These are phyloP conservation scores for Acanthosoma haemorrhoidale DNA, from an alignment of 2,888 invertebrate genomes.

Conservation along the genomic window DNA sequence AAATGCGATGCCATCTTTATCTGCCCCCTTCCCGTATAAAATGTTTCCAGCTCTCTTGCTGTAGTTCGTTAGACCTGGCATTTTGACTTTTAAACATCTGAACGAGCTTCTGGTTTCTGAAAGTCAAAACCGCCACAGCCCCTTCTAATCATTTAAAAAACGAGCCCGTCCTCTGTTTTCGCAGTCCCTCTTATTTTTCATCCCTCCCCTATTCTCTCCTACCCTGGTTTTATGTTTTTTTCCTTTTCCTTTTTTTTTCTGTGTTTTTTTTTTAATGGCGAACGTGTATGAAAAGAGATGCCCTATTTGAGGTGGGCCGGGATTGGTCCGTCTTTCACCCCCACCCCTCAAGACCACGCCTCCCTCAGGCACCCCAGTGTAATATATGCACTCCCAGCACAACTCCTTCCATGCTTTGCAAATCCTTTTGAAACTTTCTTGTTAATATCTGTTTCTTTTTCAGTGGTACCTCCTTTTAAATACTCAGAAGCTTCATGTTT, in stretches of 20 bases:
- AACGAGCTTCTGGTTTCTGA: too few relatives aligned
- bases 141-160: slow-evolving; percentile 19
- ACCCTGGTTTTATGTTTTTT: background rate
- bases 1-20: slow-evolving; percentile 15
- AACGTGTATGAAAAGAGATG: slow-evolving; percentile 26
- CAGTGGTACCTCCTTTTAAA: background rate
- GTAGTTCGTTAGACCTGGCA: background rate
- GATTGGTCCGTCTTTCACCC: slow-evolving; percentile 3
- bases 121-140: background rate
- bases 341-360: slow-evolving; percentile 3
- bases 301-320: slow-evolving; percentile 22
- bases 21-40: background rate
- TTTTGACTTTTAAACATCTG: slow-evolving; percentile 4
- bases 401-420: background rate
- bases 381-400: background rate
- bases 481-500: background rate
- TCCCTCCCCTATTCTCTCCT: background rate
- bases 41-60: background rate
- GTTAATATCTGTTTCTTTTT: slow-evolving; percentile 8
- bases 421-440: slow-evolving; percentile 4
- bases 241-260: background rate
- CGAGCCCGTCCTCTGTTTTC: slow-evolving; percentile 18
- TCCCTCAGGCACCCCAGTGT: background rate
- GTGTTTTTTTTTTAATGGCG: background rate
- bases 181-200: slow-evolving; percentile 7